Evolutionary conservation across 2,888 invertebrate genomes (phyloP).

Genomic region (Netelia virgata): DNA sequence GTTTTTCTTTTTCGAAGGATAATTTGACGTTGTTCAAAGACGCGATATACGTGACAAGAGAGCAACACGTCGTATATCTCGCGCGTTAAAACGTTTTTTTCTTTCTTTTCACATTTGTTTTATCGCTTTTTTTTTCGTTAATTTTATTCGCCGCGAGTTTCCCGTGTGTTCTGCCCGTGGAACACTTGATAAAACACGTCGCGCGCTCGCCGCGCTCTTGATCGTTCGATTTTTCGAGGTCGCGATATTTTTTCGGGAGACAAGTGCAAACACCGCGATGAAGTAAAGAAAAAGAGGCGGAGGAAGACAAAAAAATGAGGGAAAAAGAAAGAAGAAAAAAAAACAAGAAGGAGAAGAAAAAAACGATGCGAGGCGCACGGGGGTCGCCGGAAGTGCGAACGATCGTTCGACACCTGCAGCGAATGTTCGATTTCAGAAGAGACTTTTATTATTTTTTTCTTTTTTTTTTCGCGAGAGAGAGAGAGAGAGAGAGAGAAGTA

Average conservation of each 20-base stretch:
- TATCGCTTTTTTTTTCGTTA: not conserved
- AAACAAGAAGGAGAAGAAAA: not conserved
- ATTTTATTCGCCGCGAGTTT: not conserved
- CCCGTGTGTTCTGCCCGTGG: not conserved
- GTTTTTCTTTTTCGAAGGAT: not conserved
- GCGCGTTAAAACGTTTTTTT: not conserved
- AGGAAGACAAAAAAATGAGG: not conserved
- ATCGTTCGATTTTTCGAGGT: constrained; percentile 58
- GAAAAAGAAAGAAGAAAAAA: not conserved
- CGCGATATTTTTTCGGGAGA: constrained; percentile 48
- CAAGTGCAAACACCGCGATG: constrained; percentile 45
- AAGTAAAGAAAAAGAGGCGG: not conserved
- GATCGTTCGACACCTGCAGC: not conserved
- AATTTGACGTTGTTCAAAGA: not conserved
- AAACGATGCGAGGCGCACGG: not conserved
- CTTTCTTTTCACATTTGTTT: not conserved
- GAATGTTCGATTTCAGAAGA: not conserved
- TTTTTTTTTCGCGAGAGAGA: not conserved
- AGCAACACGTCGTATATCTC: constrained; percentile 1
- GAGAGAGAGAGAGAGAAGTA: not conserved
- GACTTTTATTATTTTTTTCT: not conserved
- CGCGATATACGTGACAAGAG: not conserved
- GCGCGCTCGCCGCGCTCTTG: not conserved
- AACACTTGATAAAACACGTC: constrained; percentile 61
- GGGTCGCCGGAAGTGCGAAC: not conserved